A percentile compares a stretch with the other conserved stretches of the same genome.
phyloP scores from a whole-genome alignment of 2,797 vertebrate genomes.

The Sebastes flavidus region DNA sequence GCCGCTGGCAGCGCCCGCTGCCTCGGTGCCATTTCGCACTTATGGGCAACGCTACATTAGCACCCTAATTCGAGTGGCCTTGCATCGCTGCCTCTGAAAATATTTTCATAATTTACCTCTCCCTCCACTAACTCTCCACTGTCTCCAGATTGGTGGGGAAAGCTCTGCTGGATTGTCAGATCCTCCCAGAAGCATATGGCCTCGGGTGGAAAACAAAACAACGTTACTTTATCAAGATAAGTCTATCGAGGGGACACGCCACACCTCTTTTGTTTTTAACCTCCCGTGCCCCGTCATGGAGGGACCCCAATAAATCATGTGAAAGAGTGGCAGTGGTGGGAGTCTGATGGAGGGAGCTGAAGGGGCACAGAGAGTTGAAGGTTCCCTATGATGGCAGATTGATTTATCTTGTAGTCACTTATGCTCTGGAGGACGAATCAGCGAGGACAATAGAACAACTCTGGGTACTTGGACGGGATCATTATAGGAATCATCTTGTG shows the following conservation, averaged over 20 bases:
- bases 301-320: slow-evolving; percentile 52
- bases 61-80: slow-evolving; percentile 75
- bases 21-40: slow-evolving; percentile 71
- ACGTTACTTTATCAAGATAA: slow-evolving; percentile 43
- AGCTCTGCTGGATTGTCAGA: slow-evolving; percentile 19
- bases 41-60: slow-evolving; percentile 76
- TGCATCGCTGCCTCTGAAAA: slow-evolving; percentile 76
- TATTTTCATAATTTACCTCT: slow-evolving; percentile 69
- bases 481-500: slow-evolving; percentile 10
- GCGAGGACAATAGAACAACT: slow-evolving; percentile 37
- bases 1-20: slow-evolving; percentile 37
- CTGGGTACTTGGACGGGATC: not conserved
- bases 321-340: slow-evolving; percentile 17
- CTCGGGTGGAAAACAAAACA: slow-evolving; percentile 32
- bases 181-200: slow-evolving; percentile 1
- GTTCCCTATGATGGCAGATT: slow-evolving; percentile 46
- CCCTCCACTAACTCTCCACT: slow-evolving; percentile 29
- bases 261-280: slow-evolving; percentile 42
- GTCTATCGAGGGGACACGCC: slow-evolving; percentile 30
- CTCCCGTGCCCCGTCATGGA: slow-evolving; percentile 24
- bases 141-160: slow-evolving; percentile 30
- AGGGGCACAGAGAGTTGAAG: slow-evolving; percentile 64
- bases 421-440: slow-evolving; percentile 35
- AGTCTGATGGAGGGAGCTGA: slow-evolving; percentile 40
- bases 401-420: slow-evolving; percentile 55